Evolutionary conservation across 2,888 invertebrate genomes (phyloP), one percentile per base, ranked within the genome.

Genomic region (Ephialtes manifestator): DNA sequence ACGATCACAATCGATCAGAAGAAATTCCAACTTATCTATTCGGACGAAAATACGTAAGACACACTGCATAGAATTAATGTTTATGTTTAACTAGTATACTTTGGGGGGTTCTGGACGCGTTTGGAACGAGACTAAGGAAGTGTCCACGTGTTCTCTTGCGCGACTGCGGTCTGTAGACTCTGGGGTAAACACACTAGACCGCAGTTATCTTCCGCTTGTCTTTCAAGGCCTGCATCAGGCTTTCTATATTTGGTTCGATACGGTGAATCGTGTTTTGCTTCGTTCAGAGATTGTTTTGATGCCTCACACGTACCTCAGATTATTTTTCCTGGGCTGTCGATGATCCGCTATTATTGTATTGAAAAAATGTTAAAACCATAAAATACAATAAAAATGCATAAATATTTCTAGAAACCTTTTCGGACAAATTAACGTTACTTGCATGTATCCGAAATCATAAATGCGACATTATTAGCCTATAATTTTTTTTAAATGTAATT

Each of bases 191-290:
- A 15, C 60, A 15, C 31, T 60, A n/a, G 13, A 60, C n/a, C n/a
- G 15, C 31, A 31, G 48, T 60, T 43, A 18, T 24, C 18, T 43
- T 68, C 60, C 28, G 28, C 58, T 63, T 18, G 63, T n/a, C 18
- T 35, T 39, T 39, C 35, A 20, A 65, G 35, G 65, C 65, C 31
- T 46, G 31, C 48, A 35, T 15, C 55, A 35, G n/a, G 35, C 51
- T 55, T 35, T 60, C 68, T 81, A 75, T 76, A 70, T 81, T 58
- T 67, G 35, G 55, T 74, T 55, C 51, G 68, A 15, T 48, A 68
- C 31, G 55, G 48, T 51, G 55, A 81, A 75, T 81, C 81, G 35
- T 18, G 72, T 46, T 48, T 71, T 67, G n/a, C 35, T 15, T 39
- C 39, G 1, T 31, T 63, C 20, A n/a, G 2, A 35, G 60, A 15